Evolutionary conservation across 2,113 vertebrate genomes (phyloP), one percentile per base, ranked within the genome.

Genomic region (Larimichthys polyactis): DNA sequence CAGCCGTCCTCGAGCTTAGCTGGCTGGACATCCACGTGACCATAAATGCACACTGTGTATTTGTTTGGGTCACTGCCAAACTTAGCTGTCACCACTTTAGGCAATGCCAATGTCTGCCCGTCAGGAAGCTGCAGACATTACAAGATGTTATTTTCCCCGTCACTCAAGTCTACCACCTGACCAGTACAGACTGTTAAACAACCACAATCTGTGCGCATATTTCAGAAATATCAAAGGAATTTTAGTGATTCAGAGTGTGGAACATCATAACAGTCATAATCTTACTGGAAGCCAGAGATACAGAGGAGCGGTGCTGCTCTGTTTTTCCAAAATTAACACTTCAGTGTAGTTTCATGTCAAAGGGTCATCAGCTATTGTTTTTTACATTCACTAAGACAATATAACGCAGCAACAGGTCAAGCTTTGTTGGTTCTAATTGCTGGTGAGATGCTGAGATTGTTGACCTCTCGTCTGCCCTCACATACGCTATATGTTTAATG

Each of bases 11-110:
- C 96, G 19, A 71, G 95, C 75, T 94, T 95, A 1, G 97, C 97
- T 1, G 98, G 96, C 91, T 99, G 97, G 48, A 99, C 96, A 0
- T 99, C 98, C 85, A 97, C 89, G 0, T 99, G 98, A 27, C 97
- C 97, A 0, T 99, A 99, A 76, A 98, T 93, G 83, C 97, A 98
- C 20, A 98, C 90, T 0, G 97, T 98, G 80, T 91, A 77, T 14
- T 97, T 99, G 60, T 71, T 78, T 1, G 94, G 78, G 58, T 97
- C 95, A 0, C 73, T 94, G 1, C 96, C 96, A 84, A 99, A 96
- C 52, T 95, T 88, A 11, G 96, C 97, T 0, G 97, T 95, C 79
- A 97, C 91, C 64, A 97, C 93, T 75, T 96, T 96, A 19, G 97
- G 97, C 8, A 97, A 71, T 0, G 92, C 92, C 19, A 98, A 78